These are phyloP conservation scores for Pandion haliaetus DNA, from an alignment of 2,113 vertebrate genomes.

Conservation along the genomic window DNA sequence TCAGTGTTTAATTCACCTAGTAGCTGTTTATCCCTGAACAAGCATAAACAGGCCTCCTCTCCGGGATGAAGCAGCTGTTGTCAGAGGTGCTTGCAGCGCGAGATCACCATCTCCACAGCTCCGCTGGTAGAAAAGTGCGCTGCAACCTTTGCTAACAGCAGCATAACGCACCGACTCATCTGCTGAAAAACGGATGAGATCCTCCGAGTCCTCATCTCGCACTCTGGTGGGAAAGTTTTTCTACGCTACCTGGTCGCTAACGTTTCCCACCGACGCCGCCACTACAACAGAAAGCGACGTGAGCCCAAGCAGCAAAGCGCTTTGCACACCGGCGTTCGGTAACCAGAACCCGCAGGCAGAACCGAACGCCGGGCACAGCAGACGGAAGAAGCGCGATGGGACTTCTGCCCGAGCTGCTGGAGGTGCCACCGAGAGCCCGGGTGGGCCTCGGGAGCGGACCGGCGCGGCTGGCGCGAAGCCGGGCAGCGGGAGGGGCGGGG, in stretches of 20 bases:
- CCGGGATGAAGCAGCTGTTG: neutral
- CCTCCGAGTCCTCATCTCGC: rapidly evolving
- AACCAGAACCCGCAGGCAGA: neutral
- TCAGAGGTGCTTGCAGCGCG: neutral
- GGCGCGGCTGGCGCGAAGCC: neutral
- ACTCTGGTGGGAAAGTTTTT: neutral
- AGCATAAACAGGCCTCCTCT: neutral
- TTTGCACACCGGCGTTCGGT: rapidly evolving
- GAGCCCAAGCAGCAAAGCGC: neutral
- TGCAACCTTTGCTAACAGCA: neutral
- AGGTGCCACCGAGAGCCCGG: neutral
- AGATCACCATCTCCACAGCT: neutral
- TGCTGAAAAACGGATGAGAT: neutral
- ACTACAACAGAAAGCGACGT: neutral
- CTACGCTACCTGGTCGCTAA: rapidly evolving
- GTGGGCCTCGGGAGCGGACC: too few relatives aligned
- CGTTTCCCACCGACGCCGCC: rapidly evolving
- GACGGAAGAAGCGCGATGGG: neutral
- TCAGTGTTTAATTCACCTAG: neutral
- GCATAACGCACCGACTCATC: neutral
- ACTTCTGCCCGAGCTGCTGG: neutral
- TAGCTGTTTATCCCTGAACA: neutral
- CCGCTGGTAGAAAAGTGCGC: rapidly evolving
- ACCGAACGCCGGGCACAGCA: rapidly evolving
- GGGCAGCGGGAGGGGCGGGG: neutral